These are phyloP conservation scores for Cephus cinctus DNA, from an alignment of 1,140 invertebrate species.

Conservation along the genomic window DNA sequence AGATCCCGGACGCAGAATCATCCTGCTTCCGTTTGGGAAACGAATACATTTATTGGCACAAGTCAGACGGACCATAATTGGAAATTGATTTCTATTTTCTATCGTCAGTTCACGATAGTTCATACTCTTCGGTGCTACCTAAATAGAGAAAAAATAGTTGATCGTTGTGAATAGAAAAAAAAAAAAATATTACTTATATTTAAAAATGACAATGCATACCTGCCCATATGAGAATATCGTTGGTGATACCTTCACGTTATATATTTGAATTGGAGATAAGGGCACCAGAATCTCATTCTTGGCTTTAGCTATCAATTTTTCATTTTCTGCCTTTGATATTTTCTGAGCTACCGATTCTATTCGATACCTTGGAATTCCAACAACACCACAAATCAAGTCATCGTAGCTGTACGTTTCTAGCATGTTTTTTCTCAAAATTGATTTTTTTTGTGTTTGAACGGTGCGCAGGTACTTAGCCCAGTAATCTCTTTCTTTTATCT, in stretches of 20 bases:
- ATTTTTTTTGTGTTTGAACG: background rate
- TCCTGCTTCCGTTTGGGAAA: constrained; percentile 19
- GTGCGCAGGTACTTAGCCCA: constrained; percentile 8
- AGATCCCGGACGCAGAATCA: constrained; percentile 13
- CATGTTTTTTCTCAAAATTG: background rate
- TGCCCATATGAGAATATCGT: constrained; percentile 30
- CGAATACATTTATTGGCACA: constrained; percentile 12
- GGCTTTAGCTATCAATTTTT: background rate
- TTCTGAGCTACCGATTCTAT: background rate
- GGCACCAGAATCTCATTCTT: constrained; percentile 23
- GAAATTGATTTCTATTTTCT: constrained; percentile 31
- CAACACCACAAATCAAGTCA: background rate
- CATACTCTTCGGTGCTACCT: constrained; percentile 24
- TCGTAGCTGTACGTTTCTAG: background rate
- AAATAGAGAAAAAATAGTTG: background rate
- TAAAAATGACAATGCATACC: constrained; percentile 21
- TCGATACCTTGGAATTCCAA: background rate
- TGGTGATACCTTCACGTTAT: constrained; percentile 36
- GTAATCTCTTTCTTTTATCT: constrained; percentile 3
- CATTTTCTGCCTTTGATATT: background rate
- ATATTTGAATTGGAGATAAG: constrained; percentile 38
- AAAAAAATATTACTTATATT: background rate
- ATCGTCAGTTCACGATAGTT: constrained; percentile 20
- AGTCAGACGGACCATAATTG: constrained; percentile 23
- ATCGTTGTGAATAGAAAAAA: background rate